phyloP scores from a whole-genome alignment of 2,888 invertebrate species.

The Melanchra persicariae region DNA sequence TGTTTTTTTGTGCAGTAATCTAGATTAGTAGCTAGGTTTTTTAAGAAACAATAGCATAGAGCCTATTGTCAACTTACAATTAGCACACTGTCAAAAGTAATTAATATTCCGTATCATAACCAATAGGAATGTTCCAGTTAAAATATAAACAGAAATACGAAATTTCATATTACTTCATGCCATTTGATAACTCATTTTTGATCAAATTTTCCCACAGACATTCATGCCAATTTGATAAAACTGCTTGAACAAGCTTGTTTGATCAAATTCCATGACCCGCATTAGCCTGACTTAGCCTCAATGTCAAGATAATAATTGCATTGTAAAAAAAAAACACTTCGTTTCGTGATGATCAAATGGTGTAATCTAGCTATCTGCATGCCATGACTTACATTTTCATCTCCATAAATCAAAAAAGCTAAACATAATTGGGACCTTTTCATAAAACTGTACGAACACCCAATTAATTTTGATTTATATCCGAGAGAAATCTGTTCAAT shows the following conservation, averaged over 20 bases:
- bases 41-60: no score
- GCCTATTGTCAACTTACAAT: neutral
- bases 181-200: no score
- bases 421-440: conserved; percentile 31
- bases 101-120: no score
- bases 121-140: no score
- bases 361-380: neutral
- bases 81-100: no score
- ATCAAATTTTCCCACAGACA: no score
- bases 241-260: no score
- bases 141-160: no score
- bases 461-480: conserved; percentile 61
- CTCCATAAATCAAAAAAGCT: conserved; percentile 26
- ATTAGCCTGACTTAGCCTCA: no score
- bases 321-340: neutral
- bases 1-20: neutral
- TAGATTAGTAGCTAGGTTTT: neutral
- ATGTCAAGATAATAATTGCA: neutral
- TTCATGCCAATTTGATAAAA: no score
- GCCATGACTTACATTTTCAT: conserved; percentile 25
- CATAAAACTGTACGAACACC: conserved; percentile 36
- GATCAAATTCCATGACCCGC: no score
- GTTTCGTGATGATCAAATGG: neutral
- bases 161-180: no score
- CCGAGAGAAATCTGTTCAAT: conserved; percentile 64